phyloP scores from a whole-genome alignment of 1,140 invertebrate genomes.

The Drosophila lowei region DNA sequence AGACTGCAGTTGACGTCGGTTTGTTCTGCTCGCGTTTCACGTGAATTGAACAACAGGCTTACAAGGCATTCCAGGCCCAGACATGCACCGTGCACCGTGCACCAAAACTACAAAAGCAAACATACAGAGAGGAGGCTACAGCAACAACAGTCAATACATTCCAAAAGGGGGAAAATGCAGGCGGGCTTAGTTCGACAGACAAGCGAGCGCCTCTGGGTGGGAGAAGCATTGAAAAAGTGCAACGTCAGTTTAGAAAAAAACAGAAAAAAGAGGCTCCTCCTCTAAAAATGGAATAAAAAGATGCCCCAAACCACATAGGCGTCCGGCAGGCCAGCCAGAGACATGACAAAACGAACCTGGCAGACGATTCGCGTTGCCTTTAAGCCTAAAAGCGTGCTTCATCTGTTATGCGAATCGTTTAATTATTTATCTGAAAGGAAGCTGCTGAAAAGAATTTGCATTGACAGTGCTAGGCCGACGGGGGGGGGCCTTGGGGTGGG shows the following conservation, averaged over 20 bases:
- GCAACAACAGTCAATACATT: constrained; percentile 49
- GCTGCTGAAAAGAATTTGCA: constrained; percentile 36
- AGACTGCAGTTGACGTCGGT: constrained; percentile 72
- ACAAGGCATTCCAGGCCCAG: constrained; percentile 46
- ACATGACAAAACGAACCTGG: not conserved
- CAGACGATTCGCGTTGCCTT: constrained; percentile 53
- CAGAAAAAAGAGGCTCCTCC: constrained; percentile 26
- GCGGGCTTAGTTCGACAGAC: constrained; percentile 48
- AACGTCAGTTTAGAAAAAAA: constrained; percentile 44
- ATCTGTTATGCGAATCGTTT: constrained; percentile 81
- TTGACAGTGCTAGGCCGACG: constrained; percentile 21
- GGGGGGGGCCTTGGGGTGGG: not conserved
- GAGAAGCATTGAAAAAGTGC: constrained; percentile 64
- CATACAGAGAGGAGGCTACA: constrained; percentile 9
- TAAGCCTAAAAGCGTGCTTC: constrained; percentile 80
- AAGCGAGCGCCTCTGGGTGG: not conserved
- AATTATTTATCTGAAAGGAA: constrained; percentile 81
- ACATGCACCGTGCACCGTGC: constrained; percentile 27
- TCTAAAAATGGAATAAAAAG: constrained; percentile 36
- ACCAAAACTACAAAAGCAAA: constrained; percentile 57
- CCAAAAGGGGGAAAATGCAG: constrained; percentile 63
- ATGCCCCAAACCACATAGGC: constrained; percentile 41
- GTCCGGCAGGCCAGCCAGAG: not conserved
- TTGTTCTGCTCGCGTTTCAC: constrained; percentile 56
- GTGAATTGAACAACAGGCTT: constrained; percentile 77